Conservation (phyloP, 2,113 vertebrate species). For the Triplophysa siluroides region DNA sequence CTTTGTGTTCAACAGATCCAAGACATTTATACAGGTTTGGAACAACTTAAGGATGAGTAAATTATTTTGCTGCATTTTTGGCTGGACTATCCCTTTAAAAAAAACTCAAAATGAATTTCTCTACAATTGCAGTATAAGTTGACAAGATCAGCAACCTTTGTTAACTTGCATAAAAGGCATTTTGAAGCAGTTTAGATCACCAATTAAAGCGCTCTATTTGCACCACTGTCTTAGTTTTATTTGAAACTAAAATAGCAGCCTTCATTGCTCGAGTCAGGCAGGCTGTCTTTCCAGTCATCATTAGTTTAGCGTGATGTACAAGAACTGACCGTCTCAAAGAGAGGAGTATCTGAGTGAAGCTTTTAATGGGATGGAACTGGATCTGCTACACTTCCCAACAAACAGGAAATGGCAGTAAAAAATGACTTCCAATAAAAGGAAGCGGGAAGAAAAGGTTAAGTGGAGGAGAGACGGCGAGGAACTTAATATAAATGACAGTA, state of each 20-base stretch:
- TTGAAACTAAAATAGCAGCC: conserved; percentile 46
- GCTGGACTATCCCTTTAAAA: no score
- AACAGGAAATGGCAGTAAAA: conserved; percentile 50
- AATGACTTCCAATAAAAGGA: conserved; percentile 60
- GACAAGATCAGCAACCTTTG: conserved; percentile 69
- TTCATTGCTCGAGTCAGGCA: not conserved
- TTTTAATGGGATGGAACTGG: conserved; percentile 59
- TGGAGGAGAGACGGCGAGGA: conserved; percentile 51
- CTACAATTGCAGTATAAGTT: conserved; percentile 65
- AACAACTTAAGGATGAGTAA: no score
- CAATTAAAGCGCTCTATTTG: conserved; percentile 70
- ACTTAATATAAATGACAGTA: conserved; percentile 69
- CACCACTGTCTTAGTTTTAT: conserved; percentile 68
- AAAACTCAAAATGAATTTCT: no score
- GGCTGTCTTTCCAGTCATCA: conserved; percentile 62
- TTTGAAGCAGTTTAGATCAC: conserved; percentile 67
- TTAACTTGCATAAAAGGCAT: conserved; percentile 68
- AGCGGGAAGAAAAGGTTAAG: conserved; percentile 36
- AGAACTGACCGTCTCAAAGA: conserved; percentile 48
- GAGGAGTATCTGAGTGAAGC: conserved; percentile 24
- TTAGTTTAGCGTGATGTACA: conserved; percentile 57
- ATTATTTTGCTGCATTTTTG: no score
- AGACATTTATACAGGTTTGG: no score
- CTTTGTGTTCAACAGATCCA: no score
- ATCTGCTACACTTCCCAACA: conserved; percentile 53